Percentiles rank a stretch among this genome's conserved stretches.
phyloP scores from a whole-genome alignment of 2,113 vertebrate genomes.

The Asarcornis scutulata region DNA sequence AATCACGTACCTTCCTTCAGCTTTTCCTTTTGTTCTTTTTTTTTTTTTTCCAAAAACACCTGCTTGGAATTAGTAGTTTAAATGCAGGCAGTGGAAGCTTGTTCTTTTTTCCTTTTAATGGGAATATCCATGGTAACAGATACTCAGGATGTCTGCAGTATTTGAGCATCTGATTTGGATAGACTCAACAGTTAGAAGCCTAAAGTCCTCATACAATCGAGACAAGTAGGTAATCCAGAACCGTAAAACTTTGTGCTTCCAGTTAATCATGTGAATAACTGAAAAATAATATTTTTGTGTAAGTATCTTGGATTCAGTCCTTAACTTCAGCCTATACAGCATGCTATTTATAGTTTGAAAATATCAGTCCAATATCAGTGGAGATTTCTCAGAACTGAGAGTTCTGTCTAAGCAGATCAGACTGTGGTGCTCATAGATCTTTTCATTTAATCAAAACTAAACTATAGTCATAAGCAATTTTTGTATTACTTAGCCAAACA shows the following conservation, averaged over 20 bases:
- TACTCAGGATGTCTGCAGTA: neutral
- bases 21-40: neutral
- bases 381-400: neutral
- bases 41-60: neutral
- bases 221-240: neutral
- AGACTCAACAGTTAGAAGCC: neutral
- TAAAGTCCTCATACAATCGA: neutral
- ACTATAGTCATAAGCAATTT: neutral
- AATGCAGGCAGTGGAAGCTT: neutral
- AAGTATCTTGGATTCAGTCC: neutral
- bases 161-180: neutral
- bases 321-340: neutral
- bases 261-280: neutral
- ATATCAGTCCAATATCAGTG: neutral
- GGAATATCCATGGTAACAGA: neutral
- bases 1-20: neutral
- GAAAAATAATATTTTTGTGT: neutral
- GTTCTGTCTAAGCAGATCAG: neutral
- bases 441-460: neutral
- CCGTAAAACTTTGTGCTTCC: neutral
- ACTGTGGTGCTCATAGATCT: neutral
- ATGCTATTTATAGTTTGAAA: neutral
- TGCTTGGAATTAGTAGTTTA: neutral
- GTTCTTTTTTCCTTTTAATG: neutral
- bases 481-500: neutral